Conservation (phyloP, 2,113 vertebrate genomes). For the Ciconia maguari region DNA sequence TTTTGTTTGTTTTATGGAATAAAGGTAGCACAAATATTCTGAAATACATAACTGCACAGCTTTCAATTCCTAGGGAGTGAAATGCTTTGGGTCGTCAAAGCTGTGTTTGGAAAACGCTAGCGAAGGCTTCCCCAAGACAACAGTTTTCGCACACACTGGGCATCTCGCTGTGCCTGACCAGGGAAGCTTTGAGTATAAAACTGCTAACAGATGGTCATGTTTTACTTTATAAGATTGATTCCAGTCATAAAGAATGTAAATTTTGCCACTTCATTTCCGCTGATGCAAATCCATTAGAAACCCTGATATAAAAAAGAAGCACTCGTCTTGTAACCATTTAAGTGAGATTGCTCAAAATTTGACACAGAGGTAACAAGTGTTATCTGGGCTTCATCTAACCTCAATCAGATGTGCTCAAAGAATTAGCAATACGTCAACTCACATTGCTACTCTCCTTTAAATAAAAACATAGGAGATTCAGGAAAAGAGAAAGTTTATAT, state of each 20-base stretch:
- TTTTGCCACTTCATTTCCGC: neutral
- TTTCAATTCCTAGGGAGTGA: neutral
- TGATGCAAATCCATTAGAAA: neutral
- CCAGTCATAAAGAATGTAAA: neutral
- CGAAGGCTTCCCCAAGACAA: neutral
- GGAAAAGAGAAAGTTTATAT: neutral
- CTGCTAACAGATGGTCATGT: neutral
- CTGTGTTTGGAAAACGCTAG: neutral
- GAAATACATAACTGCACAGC: neutral
- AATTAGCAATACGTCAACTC: neutral
- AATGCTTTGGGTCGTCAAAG: neutral
- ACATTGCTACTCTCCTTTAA: neutral
- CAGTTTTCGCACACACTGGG: neutral
- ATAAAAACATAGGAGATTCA: neutral
- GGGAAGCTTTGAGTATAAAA: neutral
- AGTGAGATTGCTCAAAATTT: neutral
- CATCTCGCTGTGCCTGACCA: neutral
- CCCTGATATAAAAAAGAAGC: neutral
- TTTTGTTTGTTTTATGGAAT: neutral
- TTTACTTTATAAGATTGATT: slow-evolving; percentile 5
- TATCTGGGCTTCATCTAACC: neutral
- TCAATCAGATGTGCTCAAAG: neutral
- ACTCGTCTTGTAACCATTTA: neutral
- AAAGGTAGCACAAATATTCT: neutral
- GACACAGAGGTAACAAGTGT: neutral